Percentiles rank a stretch among this genome's conserved stretches.
Conservation (phyloP, 2,113 vertebrate species). For the Australoheros scitulus region DNA sequence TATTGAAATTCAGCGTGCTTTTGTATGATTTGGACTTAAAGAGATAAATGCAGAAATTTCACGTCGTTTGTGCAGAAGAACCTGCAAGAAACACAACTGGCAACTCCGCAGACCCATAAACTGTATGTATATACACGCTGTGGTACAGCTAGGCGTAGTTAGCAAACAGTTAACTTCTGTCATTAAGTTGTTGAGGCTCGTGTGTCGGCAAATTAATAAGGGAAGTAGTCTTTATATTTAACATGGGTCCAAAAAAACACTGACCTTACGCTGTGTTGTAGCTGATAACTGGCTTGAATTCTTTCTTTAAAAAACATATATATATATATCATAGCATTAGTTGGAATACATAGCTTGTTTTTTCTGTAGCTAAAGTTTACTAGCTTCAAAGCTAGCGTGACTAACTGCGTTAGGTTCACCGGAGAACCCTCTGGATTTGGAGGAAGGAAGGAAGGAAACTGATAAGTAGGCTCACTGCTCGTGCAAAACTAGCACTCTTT, state of each 20-base stretch:
- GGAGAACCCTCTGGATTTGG: slow-evolving; percentile 8
- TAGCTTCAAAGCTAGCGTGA: slow-evolving; percentile 29
- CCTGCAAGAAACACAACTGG: slow-evolving; percentile 22
- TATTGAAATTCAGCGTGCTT: background rate
- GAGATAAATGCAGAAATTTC: background rate
- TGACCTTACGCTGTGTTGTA: background rate
- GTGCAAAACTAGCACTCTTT: slow-evolving; percentile 38
- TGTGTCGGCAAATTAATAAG: background rate
- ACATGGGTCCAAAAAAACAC: background rate
- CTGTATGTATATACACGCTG: background rate
- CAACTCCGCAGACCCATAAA: slow-evolving; percentile 6
- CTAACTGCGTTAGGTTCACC: slow-evolving; percentile 29
- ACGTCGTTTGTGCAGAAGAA: background rate
- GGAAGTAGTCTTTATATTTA: background rate
- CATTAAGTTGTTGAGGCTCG: background rate
- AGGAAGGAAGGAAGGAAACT: slow-evolving; percentile 66
- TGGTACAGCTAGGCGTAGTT: slow-evolving; percentile 4
- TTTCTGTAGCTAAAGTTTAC: slow-evolving; percentile 25
- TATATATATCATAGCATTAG: background rate
- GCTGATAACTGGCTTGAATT: background rate
- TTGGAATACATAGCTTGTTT: background rate
- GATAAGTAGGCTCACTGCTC: slow-evolving; percentile 44
- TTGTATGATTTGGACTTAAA: background rate
- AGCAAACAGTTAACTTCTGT: slow-evolving; percentile 8
- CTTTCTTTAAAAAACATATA: no score